Evolutionary conservation across 2,888 invertebrate species (phyloP), one percentile per base, ranked within the genome.

Genomic region (Mythimna albipuncta): DNA sequence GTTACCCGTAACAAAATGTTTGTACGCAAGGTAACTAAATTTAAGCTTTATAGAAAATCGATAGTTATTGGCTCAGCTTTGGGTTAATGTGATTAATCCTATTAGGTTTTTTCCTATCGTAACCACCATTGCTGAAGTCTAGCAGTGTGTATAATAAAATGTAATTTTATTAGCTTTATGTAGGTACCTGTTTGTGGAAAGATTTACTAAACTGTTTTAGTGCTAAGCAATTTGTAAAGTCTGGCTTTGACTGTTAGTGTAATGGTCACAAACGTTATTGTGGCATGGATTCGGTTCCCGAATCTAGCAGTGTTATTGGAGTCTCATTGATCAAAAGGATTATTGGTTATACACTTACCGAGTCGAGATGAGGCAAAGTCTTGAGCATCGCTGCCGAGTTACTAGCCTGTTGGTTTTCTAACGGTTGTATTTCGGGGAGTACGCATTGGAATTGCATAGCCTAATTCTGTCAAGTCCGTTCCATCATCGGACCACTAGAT

Each of bases 31-130:
- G 41, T 21, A 62, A 50, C 52, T 16, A n/a, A 32, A 38, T 73
- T 62, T 50, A 52, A 75, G 32, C 50, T 52, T 65, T 64, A 65
- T 75, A 57, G 44, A 62, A 77, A 81, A 75, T 75, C 52, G 6
- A 81, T 69, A 41, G 26, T 50, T 47, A 58, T 69, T 62, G 11
- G 32, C 21, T 38, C 11, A 69, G 47, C 32, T 38, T 63, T 44
- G 32, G 54, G 61, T 26, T 78, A 69, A 65, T 69, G 77, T 41
- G 62, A 75, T 65, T 81, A 78, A 81, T 81, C 41, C 69, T 63
- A 58, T 78, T 75, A 81, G 26, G 55, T 44, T 62, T 75, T 81
- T 72, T 75, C 63, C 62, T 52, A 16, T 19, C 61, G 35, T n/a
- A 21, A 10, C 21, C 11, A 35, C 32, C 61, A 57, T 69, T 69